A percentile compares a stretch with the other conserved stretches of the same genome.
These are phyloP conservation scores for Drosophila koepferae DNA, from an alignment of 2,888 invertebrate species.

Conservation along the genomic window DNA sequence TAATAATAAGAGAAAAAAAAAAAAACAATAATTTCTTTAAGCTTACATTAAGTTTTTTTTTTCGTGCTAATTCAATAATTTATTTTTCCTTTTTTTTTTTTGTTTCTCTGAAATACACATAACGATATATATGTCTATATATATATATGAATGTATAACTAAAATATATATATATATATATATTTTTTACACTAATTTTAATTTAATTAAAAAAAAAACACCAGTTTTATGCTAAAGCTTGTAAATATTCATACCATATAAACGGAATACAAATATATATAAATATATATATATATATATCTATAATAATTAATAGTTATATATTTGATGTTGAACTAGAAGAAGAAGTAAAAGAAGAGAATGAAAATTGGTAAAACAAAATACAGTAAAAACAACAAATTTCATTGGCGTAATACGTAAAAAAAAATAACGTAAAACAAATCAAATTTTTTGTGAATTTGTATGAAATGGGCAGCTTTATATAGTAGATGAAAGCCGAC, in stretches of 20 bases:
- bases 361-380: constrained; percentile 10
- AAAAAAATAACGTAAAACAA: constrained; percentile 22
- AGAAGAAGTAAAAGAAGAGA: constrained; percentile 23
- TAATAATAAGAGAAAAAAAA: background rate
- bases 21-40: constrained; percentile 32
- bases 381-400: background rate
- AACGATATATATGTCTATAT: constrained; percentile 1
- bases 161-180: constrained; percentile 31
- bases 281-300: constrained; percentile 24
- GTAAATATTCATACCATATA: constrained; percentile 68
- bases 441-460: constrained; percentile 9
- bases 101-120: constrained; percentile 25
- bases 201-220: constrained; percentile 57
- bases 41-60: constrained; percentile 57
- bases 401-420: constrained; percentile 50
- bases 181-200: constrained; percentile 54
- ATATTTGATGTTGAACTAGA: constrained; percentile 63
- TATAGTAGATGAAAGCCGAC: background rate
- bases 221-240: constrained; percentile 66
- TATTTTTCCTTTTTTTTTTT: constrained; percentile 60
- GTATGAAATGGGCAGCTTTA: background rate
- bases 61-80: constrained; percentile 73
- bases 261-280: constrained; percentile 40
- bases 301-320: constrained; percentile 51
- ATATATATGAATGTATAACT: constrained; percentile 18